Evolutionary conservation across 2,888 invertebrate genomes (phyloP).

Genomic region (Philereme transversata): DNA sequence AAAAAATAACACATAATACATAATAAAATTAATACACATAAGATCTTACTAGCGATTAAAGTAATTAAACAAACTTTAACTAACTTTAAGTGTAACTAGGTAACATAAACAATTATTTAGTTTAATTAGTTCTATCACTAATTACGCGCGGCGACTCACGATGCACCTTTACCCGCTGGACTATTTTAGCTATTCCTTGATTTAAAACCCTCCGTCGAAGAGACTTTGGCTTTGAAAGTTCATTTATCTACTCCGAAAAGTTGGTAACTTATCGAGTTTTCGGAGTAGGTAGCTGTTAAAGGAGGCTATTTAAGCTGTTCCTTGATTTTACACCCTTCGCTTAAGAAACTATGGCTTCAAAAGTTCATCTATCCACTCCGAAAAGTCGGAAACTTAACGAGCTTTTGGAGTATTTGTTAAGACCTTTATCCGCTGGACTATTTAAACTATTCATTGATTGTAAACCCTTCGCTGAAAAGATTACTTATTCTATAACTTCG

Average conservation of each 20-base stretch:
- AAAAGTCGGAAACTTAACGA: no score
- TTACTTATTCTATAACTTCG: slow-evolving; percentile 10
- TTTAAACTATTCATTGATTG: slow-evolving; percentile 59
- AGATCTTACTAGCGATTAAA: no score
- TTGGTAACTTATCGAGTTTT: no score
- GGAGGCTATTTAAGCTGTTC: no score
- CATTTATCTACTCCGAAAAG: no score
- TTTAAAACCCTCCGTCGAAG: slow-evolving; percentile 17
- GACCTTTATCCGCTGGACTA: slow-evolving; percentile 51
- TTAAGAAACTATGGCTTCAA: no score
- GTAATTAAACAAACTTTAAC: background rate
- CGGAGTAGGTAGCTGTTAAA: no score
- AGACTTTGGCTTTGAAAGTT: background rate
- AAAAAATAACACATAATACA: no score
- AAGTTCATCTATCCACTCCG: no score
- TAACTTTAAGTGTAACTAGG: slow-evolving; percentile 1
- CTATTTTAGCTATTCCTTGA: slow-evolving; percentile 62
- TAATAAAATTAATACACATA: no score
- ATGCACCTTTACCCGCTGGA: slow-evolving; percentile 52
- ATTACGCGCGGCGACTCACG: slow-evolving; percentile 75
- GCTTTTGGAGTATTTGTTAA: slow-evolving; percentile 12
- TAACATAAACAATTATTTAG: slow-evolving; percentile 35
- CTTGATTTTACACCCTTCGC: no score
- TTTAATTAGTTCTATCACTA: slow-evolving; percentile 78
- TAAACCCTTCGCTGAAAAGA: slow-evolving; percentile 16